Conservation (phyloP, 2,797 vertebrate species). For the Cyprinodon diabolis region DNA sequence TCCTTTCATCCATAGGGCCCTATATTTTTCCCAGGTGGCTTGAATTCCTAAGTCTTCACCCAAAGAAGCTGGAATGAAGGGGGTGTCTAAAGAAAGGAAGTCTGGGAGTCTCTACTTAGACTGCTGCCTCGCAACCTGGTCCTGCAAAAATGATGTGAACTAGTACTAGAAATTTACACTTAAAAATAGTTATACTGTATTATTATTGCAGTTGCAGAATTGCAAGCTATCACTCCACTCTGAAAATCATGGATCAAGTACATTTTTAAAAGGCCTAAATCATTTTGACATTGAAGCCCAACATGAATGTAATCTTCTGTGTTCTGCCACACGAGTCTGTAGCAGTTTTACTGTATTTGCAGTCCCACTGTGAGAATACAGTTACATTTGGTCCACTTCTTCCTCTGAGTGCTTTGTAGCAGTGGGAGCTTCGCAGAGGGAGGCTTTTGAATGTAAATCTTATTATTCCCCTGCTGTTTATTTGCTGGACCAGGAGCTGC, state of each 20-base stretch:
- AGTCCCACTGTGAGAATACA: slow-evolving; percentile 28
- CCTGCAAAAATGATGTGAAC: too few species aligned
- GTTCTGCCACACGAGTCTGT: slow-evolving; percentile 10
- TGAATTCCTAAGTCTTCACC: too few species aligned
- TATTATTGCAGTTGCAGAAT: background rate
- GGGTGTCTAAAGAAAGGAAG: too few species aligned
- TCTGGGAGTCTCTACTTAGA: too few species aligned
- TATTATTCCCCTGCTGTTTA: slow-evolving; percentile 43
- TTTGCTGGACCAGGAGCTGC: slow-evolving; percentile 30
- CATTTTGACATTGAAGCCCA: background rate
- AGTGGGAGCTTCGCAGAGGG: slow-evolving; percentile 33
- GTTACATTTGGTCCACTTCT: slow-evolving; percentile 45
- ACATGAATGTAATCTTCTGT: background rate
- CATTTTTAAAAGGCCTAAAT: background rate
- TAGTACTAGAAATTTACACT: too few species aligned
- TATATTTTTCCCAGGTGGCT: too few species aligned
- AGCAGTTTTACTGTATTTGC: background rate
- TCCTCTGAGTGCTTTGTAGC: slow-evolving; percentile 28
- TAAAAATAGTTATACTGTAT: too few species aligned
- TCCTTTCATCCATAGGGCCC: too few species aligned
- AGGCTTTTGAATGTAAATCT: slow-evolving; percentile 56
- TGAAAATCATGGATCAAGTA: background rate
- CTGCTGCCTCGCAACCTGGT: too few species aligned
- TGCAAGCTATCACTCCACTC: background rate
- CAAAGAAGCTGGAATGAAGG: too few species aligned